Conservation (phyloP, 1,140 invertebrate species). For the Eueides isabella region DNA sequence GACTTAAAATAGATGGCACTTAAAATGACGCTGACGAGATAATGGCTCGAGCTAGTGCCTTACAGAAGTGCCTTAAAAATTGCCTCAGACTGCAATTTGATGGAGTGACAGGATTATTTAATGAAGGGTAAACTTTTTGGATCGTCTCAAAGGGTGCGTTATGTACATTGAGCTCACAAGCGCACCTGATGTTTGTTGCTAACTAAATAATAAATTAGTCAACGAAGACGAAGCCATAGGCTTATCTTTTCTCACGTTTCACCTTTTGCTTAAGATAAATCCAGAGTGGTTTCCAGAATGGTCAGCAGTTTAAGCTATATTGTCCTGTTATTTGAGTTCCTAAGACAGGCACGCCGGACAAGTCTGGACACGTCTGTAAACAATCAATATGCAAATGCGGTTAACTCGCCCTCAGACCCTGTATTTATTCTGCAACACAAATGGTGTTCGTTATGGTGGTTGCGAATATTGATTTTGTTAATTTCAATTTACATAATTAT, state of each 20-base stretch:
- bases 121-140: slow-evolving; percentile 28
- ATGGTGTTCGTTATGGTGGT: slow-evolving; percentile 32
- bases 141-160: slow-evolving; percentile 25
- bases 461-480: slow-evolving; percentile 34
- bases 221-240: neutral
- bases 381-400: slow-evolving; percentile 50
- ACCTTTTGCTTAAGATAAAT: too few species aligned
- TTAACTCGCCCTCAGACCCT: slow-evolving; percentile 35
- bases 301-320: neutral
- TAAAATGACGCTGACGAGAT: slow-evolving; percentile 42
- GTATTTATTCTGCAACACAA: slow-evolving; percentile 39
- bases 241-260: too few species aligned
- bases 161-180: slow-evolving; percentile 21
- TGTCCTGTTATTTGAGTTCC: slow-evolving; percentile 20
- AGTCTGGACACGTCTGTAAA: slow-evolving; percentile 47
- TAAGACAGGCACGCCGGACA: slow-evolving; percentile 31
- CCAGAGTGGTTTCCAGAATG: neutral
- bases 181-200: slow-evolving; percentile 30
- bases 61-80: slow-evolving; percentile 30
- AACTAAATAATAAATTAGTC: slow-evolving; percentile 29
- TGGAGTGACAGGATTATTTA: slow-evolving; percentile 10
- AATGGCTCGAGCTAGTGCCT: slow-evolving; percentile 36
- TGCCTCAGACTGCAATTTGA: slow-evolving; percentile 30
- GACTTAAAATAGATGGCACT: slow-evolving; percentile 46
- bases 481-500: slow-evolving; percentile 10